Evolutionary conservation across 2,888 invertebrate species (phyloP).

Genomic region (Malthinus seriepunctatus): DNA sequence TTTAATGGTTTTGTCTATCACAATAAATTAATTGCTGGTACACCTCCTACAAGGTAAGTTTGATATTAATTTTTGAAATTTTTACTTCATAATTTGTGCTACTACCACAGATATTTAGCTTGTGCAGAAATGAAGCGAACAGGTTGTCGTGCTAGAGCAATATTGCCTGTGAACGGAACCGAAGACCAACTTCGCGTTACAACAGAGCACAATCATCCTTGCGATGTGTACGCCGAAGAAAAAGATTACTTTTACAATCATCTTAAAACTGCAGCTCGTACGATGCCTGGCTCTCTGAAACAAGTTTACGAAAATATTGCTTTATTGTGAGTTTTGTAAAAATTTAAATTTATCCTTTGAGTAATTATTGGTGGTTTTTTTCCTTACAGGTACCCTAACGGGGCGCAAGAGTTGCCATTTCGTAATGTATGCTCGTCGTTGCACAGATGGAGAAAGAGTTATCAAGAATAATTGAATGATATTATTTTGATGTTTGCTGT

Average conservation of each 20-base stretch:
- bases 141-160: constrained; percentile 46
- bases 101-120: constrained; percentile 43
- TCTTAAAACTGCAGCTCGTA: constrained; percentile 39
- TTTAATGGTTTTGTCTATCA: constrained; percentile 31
- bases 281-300: constrained; percentile 36
- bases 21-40: constrained; percentile 28
- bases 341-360: background rate
- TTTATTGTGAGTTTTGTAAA: constrained; percentile 39
- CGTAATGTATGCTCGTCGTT: constrained; percentile 45
- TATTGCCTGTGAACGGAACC: constrained; percentile 42
- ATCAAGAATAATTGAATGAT: no score
- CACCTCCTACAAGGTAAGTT: constrained; percentile 25
- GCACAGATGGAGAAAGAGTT: constrained; percentile 42
- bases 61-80: background rate
- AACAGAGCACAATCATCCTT: constrained; percentile 47
- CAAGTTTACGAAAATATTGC: constrained; percentile 46
- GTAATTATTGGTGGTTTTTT: constrained; percentile 5
- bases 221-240: constrained; percentile 44
- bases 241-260: constrained; percentile 43
- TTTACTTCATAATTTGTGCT: background rate
- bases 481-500: no score
- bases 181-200: constrained; percentile 41
- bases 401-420: constrained; percentile 43
- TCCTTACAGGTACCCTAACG: constrained; percentile 45
- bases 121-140: constrained; percentile 46